These are phyloP conservation scores for Caenorhabditis sp. DNA, from an alignment of 2,888 invertebrate species.

Conservation along the genomic window DNA sequence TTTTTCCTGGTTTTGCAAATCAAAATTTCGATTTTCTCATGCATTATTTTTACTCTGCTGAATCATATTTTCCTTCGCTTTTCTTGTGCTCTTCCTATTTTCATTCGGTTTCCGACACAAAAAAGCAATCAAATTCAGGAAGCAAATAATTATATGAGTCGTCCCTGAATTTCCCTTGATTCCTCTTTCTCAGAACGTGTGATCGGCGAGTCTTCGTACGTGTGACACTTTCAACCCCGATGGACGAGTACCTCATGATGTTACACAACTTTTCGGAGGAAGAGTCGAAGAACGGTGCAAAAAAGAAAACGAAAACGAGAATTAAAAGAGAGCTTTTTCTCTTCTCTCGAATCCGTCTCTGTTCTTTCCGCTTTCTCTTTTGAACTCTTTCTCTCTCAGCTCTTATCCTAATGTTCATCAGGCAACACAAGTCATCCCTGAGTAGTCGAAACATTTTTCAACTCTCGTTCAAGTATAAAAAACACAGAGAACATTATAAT, in stretches of 20 bases:
- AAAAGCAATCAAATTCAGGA: constrained; percentile 48
- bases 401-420: constrained; percentile 49
- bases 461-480: constrained; percentile 5
- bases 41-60: not conserved
- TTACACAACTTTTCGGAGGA: constrained; percentile 41
- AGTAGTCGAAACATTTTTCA: constrained; percentile 11
- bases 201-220: constrained; percentile 28
- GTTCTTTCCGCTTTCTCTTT: constrained; percentile 27
- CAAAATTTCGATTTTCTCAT: not conserved
- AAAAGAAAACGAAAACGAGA: constrained; percentile 25
- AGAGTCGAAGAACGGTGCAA: constrained; percentile 43
- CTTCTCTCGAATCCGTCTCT: not conserved
- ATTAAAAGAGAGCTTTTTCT: constrained; percentile 1
- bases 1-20: not conserved
- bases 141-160: constrained; percentile 37
- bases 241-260: constrained; percentile 19
- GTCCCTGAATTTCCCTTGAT: not conserved
- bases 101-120: not conserved
- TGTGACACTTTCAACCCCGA: constrained; percentile 35
- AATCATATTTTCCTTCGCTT: not conserved
- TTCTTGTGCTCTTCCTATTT: not conserved
- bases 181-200: constrained; percentile 28
- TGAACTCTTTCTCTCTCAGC: constrained; percentile 25
- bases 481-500: constrained; percentile 3
- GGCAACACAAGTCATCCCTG: not conserved